Evolutionary conservation across 2,888 invertebrate species (phyloP).

Genomic region (Tetheella fluctuosa): DNA sequence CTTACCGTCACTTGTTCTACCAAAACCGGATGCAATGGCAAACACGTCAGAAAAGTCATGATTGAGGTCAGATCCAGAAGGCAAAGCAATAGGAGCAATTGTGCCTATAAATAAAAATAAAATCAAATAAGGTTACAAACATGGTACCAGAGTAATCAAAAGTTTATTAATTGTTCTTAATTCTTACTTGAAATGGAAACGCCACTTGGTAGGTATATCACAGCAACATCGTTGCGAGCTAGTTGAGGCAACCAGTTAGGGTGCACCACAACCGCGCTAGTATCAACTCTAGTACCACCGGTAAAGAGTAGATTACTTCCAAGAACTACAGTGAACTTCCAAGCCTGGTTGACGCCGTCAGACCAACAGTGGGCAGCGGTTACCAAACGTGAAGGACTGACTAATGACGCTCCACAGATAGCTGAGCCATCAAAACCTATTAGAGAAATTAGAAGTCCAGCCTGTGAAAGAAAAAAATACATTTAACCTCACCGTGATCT

Average conservation of each 20-base stretch:
- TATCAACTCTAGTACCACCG: constrained; percentile 53
- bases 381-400: constrained; percentile 38
- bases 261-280: constrained; percentile 47
- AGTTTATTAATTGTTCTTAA: background rate
- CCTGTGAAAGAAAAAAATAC: constrained; percentile 32
- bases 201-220: constrained; percentile 38
- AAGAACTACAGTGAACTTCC: constrained; percentile 53
- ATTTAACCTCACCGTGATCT: background rate
- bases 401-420: constrained; percentile 57
- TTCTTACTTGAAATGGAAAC: constrained; percentile 41
- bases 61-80: constrained; percentile 34
- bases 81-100: constrained; percentile 44
- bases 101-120: constrained; percentile 27
- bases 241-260: constrained; percentile 47
- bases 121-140: background rate
- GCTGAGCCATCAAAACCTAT: constrained; percentile 26
- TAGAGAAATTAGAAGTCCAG: constrained; percentile 41
- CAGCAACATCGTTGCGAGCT: constrained; percentile 56
- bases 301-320: constrained; percentile 53
- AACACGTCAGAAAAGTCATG: constrained; percentile 41
- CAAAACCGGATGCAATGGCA: constrained; percentile 56
- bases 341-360: constrained; percentile 55
- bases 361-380: constrained; percentile 62
- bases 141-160: background rate
- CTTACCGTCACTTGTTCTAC: constrained; percentile 39